phyloP scores from a whole-genome alignment of 2,797 vertebrate species.

The Clarias fuscus region DNA sequence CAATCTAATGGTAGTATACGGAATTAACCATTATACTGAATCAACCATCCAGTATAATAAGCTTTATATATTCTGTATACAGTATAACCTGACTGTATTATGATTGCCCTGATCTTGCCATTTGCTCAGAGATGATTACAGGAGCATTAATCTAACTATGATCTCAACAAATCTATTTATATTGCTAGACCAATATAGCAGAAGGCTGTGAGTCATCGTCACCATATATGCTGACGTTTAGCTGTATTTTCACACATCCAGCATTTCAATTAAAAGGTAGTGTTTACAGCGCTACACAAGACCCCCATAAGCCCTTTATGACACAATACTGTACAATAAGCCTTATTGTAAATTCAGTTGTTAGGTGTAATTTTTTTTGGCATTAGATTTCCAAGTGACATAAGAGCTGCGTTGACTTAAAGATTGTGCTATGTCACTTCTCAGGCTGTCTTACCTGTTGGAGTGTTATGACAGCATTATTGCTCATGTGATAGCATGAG shows the following conservation, averaged over 20 bases:
- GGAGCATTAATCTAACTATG: not conserved
- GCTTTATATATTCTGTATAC: not conserved
- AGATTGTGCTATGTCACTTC: no score
- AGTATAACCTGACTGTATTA: not conserved
- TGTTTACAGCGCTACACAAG: constrained; percentile 3
- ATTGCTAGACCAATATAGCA: not conserved
- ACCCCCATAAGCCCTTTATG: not conserved
- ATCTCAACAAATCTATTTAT: constrained; percentile 9
- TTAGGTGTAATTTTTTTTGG: no score
- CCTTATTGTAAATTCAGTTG: no score
- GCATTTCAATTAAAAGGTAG: not conserved
- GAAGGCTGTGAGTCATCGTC: not conserved
- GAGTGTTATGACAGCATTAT: not conserved
- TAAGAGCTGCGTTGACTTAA: no score
- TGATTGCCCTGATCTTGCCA: not conserved
- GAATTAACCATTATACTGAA: not conserved
- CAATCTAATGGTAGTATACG: no score
- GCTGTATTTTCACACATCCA: not conserved
- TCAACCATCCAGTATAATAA: constrained; percentile 9
- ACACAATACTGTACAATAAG: not conserved
- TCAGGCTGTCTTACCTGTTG: no score
- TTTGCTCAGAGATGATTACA: not conserved
- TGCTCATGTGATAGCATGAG: no score
- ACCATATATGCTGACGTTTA: not conserved
- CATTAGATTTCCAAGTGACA: no score